A percentile compares a stretch with the other conserved stretches of the same genome.
Conservation (phyloP, 2,888 invertebrate species). For the Octonoba sinensis region DNA sequence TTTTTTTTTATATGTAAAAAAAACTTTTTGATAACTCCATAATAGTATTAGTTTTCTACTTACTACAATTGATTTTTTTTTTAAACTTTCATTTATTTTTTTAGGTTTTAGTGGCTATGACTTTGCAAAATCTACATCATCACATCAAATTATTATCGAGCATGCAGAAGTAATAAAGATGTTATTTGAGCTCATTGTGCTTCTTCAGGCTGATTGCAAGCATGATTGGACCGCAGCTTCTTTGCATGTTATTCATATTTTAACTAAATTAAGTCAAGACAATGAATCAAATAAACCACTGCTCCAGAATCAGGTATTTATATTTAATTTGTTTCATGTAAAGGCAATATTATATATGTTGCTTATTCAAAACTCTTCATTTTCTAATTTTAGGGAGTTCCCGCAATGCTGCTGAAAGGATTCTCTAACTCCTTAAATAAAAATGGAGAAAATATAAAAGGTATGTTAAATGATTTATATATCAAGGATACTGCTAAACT, state of each 20-base stretch:
- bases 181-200: constrained; percentile 43
- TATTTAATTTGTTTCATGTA: neutral
- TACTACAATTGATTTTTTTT: neutral
- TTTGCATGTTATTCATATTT: constrained; percentile 35
- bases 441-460: constrained; percentile 11
- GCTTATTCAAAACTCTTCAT: neutral
- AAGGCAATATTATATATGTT: no score
- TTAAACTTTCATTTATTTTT: no score
- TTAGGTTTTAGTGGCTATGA: constrained; percentile 20
- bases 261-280: constrained; percentile 50
- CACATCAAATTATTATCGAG: constrained; percentile 36
- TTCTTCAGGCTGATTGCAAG: constrained; percentile 23
- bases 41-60: neutral
- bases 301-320: constrained; percentile 38
- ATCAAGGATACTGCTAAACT: no score
- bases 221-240: constrained; percentile 30
- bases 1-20: no score
- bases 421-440: constrained; percentile 29
- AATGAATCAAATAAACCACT: constrained; percentile 38
- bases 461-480: neutral
- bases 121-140: constrained; percentile 17
- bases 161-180: constrained; percentile 56
- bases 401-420: constrained; percentile 38
- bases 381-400: constrained; percentile 32
- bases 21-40: neutral